Percentiles rank a stretch among this genome's conserved stretches.
These are phyloP conservation scores for Grallaria varia DNA, from an alignment of 2,113 vertebrate genomes.

Conservation along the genomic window DNA sequence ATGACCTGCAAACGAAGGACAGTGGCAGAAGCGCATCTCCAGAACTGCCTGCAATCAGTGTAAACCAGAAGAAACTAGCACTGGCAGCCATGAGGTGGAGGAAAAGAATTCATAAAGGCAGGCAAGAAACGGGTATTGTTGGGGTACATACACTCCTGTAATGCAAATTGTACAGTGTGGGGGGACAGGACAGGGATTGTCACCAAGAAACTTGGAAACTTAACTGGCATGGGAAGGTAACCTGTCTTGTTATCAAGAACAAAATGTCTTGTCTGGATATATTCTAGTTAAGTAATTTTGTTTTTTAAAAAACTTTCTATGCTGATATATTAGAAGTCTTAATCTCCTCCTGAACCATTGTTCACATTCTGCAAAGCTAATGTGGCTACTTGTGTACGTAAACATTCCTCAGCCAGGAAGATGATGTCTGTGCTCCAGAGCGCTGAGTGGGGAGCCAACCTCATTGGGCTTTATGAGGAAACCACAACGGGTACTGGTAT, in stretches of 20 bases:
- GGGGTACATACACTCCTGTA: neutral
- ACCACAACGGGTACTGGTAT: neutral
- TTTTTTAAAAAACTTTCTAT: neutral
- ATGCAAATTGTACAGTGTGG: neutral
- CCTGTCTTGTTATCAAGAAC: neutral
- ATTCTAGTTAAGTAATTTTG: neutral
- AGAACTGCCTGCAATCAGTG: constrained; percentile 84
- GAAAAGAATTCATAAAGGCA: constrained; percentile 80
- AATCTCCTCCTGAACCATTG: neutral
- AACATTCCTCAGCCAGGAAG: neutral
- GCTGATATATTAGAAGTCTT: neutral
- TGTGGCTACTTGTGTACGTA: neutral
- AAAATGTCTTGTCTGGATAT: neutral
- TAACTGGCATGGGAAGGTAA: neutral
- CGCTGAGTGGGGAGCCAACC: neutral
- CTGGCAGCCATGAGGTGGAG: constrained; percentile 93
- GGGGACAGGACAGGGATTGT: neutral
- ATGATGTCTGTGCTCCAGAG: neutral
- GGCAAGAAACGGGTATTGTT: constrained; percentile 66
- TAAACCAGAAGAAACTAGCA: constrained; percentile 88
- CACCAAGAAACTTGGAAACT: too few relatives aligned
- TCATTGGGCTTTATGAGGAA: neutral
- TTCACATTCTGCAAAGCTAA: neutral
- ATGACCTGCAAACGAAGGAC: too few relatives aligned
- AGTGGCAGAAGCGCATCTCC: too few relatives aligned